phyloP scores from a whole-genome alignment of 2,888 invertebrate genomes.

The Fissipunctia ypsillon region DNA sequence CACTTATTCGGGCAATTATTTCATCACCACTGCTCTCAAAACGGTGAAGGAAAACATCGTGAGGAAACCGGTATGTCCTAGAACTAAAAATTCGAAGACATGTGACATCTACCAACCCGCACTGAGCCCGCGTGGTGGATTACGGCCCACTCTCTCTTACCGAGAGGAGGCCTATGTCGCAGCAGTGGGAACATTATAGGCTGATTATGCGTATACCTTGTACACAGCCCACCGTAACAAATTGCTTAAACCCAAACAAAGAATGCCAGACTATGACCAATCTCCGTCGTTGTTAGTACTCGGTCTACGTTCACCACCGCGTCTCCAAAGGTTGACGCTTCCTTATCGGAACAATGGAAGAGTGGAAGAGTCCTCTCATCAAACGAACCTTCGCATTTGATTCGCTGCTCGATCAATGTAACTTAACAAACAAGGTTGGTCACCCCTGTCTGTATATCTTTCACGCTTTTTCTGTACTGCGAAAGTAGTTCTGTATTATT shows the following conservation, averaged over 20 bases:
- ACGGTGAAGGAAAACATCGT: too few species aligned
- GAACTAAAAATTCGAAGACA: too few species aligned
- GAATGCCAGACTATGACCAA: constrained; percentile 59
- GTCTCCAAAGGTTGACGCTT: constrained; percentile 64
- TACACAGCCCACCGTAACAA: constrained; percentile 37
- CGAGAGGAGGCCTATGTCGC: too few species aligned
- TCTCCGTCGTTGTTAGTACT: constrained; percentile 47
- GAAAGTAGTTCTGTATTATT: background rate
- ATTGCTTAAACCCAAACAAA: constrained; percentile 59
- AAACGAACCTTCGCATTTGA: constrained; percentile 70
- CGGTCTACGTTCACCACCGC: constrained; percentile 40
- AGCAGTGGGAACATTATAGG: too few species aligned
- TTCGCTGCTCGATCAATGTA: constrained; percentile 59
- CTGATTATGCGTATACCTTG: too few species aligned
- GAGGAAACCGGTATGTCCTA: too few species aligned
- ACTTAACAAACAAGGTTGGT: constrained; percentile 56
- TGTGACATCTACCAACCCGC: too few species aligned
- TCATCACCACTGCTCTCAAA: too few species aligned
- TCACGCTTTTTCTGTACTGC: constrained; percentile 38
- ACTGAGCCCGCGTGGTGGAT: too few species aligned
- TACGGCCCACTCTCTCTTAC: too few species aligned
- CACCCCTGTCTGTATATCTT: constrained; percentile 44
- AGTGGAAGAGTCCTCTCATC: constrained; percentile 71
- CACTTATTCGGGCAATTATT: too few species aligned
- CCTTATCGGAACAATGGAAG: constrained; percentile 72